Evolutionary conservation across 2,113 vertebrate species (phyloP), one percentile per base, ranked within the genome.

Genomic region (Piliocolobus tephrosceles): DNA sequence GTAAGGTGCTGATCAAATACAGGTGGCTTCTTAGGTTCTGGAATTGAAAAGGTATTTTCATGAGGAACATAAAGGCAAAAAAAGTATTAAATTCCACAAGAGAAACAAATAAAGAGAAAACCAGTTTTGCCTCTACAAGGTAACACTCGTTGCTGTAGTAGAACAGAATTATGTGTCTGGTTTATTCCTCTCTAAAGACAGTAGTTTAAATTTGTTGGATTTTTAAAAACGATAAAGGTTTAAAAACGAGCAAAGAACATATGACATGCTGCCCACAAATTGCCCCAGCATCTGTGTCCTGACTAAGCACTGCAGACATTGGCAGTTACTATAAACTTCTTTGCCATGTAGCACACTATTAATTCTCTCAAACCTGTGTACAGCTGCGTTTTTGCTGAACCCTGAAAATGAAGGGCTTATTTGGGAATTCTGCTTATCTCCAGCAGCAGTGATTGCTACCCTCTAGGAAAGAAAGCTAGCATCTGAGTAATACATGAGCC

Each of bases 11-110:
- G 99, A 93, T 99, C 99, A 98, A 99, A 99, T 87, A 99, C 98
- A 23, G 99, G 99, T 57, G 99, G 99, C 91, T 99, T 99, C 98
- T 99, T 99, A 76, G 99, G 99, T 96, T 99, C 99, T 99, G 98
- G 72, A 98, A 98, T 96, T 66, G 6, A 80, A 98, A 98, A 98
- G 18, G 93, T 0, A 90, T 58, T 97, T 97, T 78, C 95, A 70
- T 98, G 58, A 88, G 50, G n/a, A 98, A 96, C 88, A 84, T 1
- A 75, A 73, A 88, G 58, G 70, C 68, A 84, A 91, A 85, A 92
- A 92, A 86, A 43, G 55, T 27, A n/a, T 76, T 90, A 88, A 79
- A 38, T 16, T 35, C 30, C 10, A 96, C 83, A 81, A 96, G 52
- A 95, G 50, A 92, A 47, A 90, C 11, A 11, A 47, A 4, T 13